Conservation (phyloP, 2,113 vertebrate genomes). For the Plecotus auritus region DNA sequence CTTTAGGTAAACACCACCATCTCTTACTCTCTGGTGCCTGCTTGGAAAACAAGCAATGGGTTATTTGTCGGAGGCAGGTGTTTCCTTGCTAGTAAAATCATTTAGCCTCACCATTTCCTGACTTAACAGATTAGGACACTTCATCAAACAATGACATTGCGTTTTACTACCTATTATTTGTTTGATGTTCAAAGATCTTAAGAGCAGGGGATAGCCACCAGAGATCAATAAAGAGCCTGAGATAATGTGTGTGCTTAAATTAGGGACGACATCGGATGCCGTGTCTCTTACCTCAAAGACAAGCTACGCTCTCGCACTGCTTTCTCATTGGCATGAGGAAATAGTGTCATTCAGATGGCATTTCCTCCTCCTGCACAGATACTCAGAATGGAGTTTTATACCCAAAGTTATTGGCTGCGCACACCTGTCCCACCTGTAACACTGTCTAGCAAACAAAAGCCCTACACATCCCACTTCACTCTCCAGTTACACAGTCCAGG, state of each 20-base stretch:
- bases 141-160: conserved; percentile 76
- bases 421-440: conserved; percentile 52
- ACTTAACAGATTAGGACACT: conserved; percentile 78
- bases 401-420: conserved; percentile 16
- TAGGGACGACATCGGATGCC: conserved; percentile 64
- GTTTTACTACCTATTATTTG: conserved; percentile 76
- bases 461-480: background rate
- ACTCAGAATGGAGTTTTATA: conserved; percentile 11
- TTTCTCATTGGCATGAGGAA: conserved; percentile 54
- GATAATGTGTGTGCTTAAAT: conserved; percentile 73
- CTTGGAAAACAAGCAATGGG: conserved; percentile 74
- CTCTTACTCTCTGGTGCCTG: conserved; percentile 23
- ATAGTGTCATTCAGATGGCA: conserved; percentile 22
- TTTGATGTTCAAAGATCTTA: conserved; percentile 82
- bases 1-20: conserved; percentile 54
- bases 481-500: conserved; percentile 14
- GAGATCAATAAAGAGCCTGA: conserved; percentile 78
- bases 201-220: conserved; percentile 73
- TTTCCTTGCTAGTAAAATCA: conserved; percentile 81
- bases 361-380: conserved; percentile 46
- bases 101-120: conserved; percentile 79
- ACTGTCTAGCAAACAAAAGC: conserved; percentile 3
- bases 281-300: conserved; percentile 50
- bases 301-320: background rate
- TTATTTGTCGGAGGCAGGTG: conserved; percentile 82